phyloP scores from a whole-genome alignment of 2,888 invertebrate species.

The Caenorhabditis afra region DNA sequence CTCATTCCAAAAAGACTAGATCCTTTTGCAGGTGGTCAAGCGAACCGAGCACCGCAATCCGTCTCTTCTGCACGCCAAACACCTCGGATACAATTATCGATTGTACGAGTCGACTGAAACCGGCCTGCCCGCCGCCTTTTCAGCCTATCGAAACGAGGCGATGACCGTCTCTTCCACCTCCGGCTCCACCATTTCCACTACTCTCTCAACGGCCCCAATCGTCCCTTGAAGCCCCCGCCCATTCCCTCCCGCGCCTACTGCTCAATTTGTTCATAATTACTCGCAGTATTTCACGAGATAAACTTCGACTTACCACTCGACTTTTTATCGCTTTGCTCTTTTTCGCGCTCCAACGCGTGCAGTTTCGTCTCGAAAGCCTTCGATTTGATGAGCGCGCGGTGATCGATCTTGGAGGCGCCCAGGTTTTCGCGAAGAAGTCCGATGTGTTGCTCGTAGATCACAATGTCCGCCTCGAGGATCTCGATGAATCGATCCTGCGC shows the following conservation, averaged over 20 bases:
- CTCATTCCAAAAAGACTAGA: too few species aligned
- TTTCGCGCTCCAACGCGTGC: slow-evolving; percentile 76
- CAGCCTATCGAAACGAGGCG: slow-evolving; percentile 50
- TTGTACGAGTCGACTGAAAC: slow-evolving; percentile 54
- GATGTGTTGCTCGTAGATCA: slow-evolving; percentile 78
- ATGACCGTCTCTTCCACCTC: slow-evolving; percentile 35
- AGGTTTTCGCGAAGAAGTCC: slow-evolving; percentile 78
- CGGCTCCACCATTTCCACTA: slow-evolving; percentile 18
- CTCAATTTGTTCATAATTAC: background rate
- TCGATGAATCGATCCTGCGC: slow-evolving; percentile 77
- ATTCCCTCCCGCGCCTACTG: background rate
- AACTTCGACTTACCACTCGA: slow-evolving; percentile 75
- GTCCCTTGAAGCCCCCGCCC: slow-evolving; percentile 14
- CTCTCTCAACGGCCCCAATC: slow-evolving; percentile 29
- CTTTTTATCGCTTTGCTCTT: slow-evolving; percentile 73
- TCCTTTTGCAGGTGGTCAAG: slow-evolving; percentile 46
- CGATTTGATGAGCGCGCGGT: slow-evolving; percentile 76
- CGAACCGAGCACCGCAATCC: slow-evolving; percentile 21
- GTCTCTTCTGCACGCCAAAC: background rate
- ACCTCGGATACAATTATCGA: slow-evolving; percentile 51
- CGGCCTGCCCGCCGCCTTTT: slow-evolving; percentile 38
- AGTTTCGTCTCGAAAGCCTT: slow-evolving; percentile 79
- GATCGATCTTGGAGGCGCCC: slow-evolving; percentile 77
- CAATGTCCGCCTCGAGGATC: slow-evolving; percentile 76
- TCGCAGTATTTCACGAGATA: too few species aligned